Percentiles rank a stretch among this genome's conserved stretches.
Evolutionary conservation across 1,140 invertebrate species (phyloP).

Genomic region (Drosophila ohnishii): DNA sequence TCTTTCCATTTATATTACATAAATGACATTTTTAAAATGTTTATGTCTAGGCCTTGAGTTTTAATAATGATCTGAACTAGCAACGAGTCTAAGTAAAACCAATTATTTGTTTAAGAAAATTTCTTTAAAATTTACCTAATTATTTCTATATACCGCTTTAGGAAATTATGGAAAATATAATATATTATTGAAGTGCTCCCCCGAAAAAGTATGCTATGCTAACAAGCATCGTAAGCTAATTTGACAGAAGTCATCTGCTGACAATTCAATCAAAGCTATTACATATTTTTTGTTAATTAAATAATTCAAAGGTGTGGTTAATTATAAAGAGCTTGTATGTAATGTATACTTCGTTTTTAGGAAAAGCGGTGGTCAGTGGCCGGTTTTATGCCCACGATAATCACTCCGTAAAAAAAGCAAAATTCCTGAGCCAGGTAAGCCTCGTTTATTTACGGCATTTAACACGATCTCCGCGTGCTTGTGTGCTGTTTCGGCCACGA

Average conservation of each 20-base stretch:
- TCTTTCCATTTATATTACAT: too few relatives aligned
- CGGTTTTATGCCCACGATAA: slow-evolving; percentile 26
- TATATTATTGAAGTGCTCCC: not conserved
- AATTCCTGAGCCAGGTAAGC: slow-evolving; percentile 47
- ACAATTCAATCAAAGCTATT: slow-evolving; percentile 1
- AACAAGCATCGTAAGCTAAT: too few relatives aligned
- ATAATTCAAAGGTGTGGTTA: slow-evolving; percentile 9
- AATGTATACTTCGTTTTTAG: not conserved
- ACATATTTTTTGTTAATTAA: slow-evolving; percentile 5
- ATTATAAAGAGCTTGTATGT: slow-evolving; percentile 1
- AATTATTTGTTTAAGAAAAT: too few relatives aligned
- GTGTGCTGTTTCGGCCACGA: slow-evolving; percentile 25
- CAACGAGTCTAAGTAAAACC: too few relatives aligned
- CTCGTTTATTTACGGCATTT: slow-evolving; percentile 71
- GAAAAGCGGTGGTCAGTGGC: slow-evolving; percentile 19
- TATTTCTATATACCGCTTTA: too few relatives aligned
- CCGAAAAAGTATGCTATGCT: slow-evolving; percentile 69
- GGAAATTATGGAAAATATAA: too few relatives aligned
- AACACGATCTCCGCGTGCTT: slow-evolving; percentile 58
- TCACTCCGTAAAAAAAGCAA: slow-evolving; percentile 27
- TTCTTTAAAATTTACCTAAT: too few relatives aligned
- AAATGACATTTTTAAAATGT: too few relatives aligned
- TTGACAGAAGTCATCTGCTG: not conserved
- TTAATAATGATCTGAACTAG: too few relatives aligned
- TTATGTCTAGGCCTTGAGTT: too few relatives aligned